Evolutionary conservation across 2,797 vertebrate genomes (phyloP).

Genomic region (Huso huso): DNA sequence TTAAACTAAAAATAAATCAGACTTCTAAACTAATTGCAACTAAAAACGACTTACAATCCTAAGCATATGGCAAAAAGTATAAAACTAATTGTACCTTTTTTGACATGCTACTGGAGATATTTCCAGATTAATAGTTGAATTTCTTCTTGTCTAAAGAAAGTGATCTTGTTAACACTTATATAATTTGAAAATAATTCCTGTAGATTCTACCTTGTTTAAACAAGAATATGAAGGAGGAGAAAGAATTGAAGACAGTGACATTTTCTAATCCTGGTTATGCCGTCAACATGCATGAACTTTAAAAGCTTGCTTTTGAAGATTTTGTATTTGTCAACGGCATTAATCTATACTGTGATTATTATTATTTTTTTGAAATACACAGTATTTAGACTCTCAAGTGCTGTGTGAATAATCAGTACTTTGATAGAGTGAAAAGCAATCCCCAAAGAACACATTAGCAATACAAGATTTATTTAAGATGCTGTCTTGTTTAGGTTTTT

Average conservation of each 20-base stretch:
- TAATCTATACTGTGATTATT: background rate
- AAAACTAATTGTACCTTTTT: too few relatives aligned
- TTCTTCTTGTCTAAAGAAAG: constrained; percentile 5
- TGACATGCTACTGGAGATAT: background rate
- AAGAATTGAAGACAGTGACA: background rate
- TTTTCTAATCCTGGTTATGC: constrained; percentile 9
- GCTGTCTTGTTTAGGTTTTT: background rate
- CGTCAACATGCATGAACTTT: constrained; percentile 2
- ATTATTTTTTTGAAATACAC: too few relatives aligned
- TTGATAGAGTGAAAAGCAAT: background rate
- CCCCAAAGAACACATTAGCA: background rate
- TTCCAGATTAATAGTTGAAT: constrained; percentile 8
- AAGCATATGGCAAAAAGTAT: too few relatives aligned
- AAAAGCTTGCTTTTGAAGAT: too few relatives aligned
- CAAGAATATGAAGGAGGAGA: background rate
- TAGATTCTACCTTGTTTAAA: constrained; percentile 5
- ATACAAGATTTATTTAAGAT: background rate
- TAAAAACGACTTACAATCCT: too few relatives aligned
- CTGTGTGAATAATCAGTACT: too few relatives aligned
- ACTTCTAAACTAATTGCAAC: too few relatives aligned
- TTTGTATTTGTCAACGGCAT: constrained; percentile 3
- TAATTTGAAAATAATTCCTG: constrained; percentile 3
- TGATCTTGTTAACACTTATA: constrained; percentile 10
- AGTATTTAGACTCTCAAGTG: too few relatives aligned
- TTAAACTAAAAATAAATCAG: too few relatives aligned